Percentiles rank a stretch among this genome's conserved stretches.
phyloP scores from a whole-genome alignment of 2,113 vertebrate species.

The Prietella phreatophila region DNA sequence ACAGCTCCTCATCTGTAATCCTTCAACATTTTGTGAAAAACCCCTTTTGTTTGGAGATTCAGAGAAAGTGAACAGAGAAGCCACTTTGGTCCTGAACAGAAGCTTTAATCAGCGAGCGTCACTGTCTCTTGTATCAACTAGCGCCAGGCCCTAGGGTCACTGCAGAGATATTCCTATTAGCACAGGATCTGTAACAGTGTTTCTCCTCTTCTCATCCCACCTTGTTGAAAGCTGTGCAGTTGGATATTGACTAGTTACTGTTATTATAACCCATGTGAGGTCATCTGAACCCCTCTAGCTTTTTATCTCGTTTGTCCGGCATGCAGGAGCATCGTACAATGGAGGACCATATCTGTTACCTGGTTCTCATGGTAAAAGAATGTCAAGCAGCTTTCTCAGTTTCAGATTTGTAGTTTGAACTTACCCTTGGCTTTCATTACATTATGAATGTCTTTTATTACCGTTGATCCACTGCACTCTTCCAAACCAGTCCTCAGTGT shows the following conservation, averaged over 20 bases:
- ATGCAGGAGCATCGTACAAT: constrained; percentile 20
- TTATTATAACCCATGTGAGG: constrained; percentile 45
- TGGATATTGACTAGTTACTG: constrained; percentile 34
- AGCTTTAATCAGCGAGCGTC: constrained; percentile 15
- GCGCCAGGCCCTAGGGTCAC: constrained; percentile 26
- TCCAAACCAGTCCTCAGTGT: neutral
- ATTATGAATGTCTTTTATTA: constrained; percentile 38
- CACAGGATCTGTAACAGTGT: constrained; percentile 32
- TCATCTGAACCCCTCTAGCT: constrained; percentile 24
- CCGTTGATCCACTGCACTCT: neutral
- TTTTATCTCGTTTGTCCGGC: constrained; percentile 27
- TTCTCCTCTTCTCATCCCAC: constrained; percentile 18
- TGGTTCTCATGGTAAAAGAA: constrained; percentile 33
- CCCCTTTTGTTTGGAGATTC: constrained; percentile 6
- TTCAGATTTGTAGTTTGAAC: constrained; percentile 4
- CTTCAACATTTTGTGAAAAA: constrained; percentile 42
- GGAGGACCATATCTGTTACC: constrained; percentile 36
- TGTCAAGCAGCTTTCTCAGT: constrained; percentile 11
- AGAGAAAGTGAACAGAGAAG: constrained; percentile 21
- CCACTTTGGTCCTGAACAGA: neutral
- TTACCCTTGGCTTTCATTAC: constrained; percentile 7
- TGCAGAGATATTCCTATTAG: constrained; percentile 27
- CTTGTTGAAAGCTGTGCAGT: constrained; percentile 31
- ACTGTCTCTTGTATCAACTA: constrained; percentile 16
- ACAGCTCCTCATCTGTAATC: constrained; percentile 10